Conservation (phyloP, 2,797 vertebrate genomes). For the Gymnothorax javanicus region DNA sequence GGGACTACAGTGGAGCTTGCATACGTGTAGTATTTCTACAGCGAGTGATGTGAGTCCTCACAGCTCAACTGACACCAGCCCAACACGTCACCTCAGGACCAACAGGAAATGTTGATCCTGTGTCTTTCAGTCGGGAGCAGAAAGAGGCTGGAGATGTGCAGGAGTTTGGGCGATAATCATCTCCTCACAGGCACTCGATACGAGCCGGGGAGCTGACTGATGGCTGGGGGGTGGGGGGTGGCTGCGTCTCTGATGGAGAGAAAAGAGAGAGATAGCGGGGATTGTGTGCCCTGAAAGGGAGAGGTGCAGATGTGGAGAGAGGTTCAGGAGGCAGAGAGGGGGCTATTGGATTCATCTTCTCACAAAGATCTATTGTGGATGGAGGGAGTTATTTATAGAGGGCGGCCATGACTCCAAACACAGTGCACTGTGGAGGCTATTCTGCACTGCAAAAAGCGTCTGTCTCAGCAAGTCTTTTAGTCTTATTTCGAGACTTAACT, state of each 20-base stretch:
- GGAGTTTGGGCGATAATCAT: constrained; percentile 61
- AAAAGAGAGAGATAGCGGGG: constrained; percentile 46
- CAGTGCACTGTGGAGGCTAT: constrained; percentile 43
- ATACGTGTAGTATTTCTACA: background rate
- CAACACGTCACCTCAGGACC: background rate
- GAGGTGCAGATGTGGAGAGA: constrained; percentile 61
- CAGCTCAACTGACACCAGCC: background rate
- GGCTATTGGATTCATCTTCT: background rate
- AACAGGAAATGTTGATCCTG: constrained; percentile 45
- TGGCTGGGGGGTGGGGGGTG: constrained; percentile 57
- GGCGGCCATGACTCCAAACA: constrained; percentile 54
- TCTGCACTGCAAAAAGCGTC: constrained; percentile 21
- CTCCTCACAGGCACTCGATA: constrained; percentile 62
- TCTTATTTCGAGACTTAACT: too few species aligned
- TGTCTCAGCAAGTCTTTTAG: too few species aligned
- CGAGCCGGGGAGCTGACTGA: constrained; percentile 72
- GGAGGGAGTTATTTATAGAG: constrained; percentile 45
- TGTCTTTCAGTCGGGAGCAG: constrained; percentile 18
- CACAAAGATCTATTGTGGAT: constrained; percentile 32
- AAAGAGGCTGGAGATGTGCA: constrained; percentile 7
- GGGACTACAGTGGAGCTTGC: background rate
- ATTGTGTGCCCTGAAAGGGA: constrained; percentile 52
- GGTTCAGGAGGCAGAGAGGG: constrained; percentile 48
- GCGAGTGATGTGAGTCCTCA: background rate
- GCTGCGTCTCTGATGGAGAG: constrained; percentile 44